These are phyloP conservation scores for Hylyphantes graminicola DNA, from an alignment of 1,140 invertebrate species.

Conservation along the genomic window DNA sequence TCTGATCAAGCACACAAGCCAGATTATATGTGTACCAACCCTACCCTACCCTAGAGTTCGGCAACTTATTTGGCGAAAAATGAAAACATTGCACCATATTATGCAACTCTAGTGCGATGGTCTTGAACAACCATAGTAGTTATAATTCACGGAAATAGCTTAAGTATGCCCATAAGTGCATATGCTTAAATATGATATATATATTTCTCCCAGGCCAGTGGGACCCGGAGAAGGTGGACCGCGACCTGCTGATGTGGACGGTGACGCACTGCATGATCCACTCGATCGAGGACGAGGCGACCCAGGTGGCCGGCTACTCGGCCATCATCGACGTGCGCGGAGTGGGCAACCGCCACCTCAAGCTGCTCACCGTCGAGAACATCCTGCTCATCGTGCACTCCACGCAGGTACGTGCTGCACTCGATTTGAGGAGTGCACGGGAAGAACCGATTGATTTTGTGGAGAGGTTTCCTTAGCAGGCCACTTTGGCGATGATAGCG, in stretches of 20 bases:
- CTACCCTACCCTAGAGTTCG: too few relatives aligned
- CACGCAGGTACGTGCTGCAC: slow-evolving; percentile 7
- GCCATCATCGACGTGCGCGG: slow-evolving; percentile 46
- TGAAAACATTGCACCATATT: too few relatives aligned
- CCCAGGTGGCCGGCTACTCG: slow-evolving; percentile 42
- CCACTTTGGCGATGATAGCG: too few relatives aligned
- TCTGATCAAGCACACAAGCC: too few relatives aligned
- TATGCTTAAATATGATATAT: background rate
- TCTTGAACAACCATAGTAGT: too few relatives aligned
- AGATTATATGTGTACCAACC: too few relatives aligned
- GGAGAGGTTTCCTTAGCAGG: too few relatives aligned
- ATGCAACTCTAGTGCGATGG: too few relatives aligned
- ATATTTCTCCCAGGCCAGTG: slow-evolving; percentile 27
- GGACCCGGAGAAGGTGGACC: slow-evolving; percentile 50
- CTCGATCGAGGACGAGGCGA: slow-evolving; percentile 36
- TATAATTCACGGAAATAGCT: too few relatives aligned
- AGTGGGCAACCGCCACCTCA: slow-evolving; percentile 29
- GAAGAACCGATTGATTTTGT: too few relatives aligned
- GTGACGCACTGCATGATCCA: slow-evolving; percentile 49
- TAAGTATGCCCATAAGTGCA: background rate
- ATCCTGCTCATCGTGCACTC: slow-evolving; percentile 46
- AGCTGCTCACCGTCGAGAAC: slow-evolving; percentile 52
- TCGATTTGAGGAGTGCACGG: too few relatives aligned
- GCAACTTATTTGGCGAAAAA: too few relatives aligned
- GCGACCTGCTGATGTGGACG: slow-evolving; percentile 49